A percentile compares a stretch with the other conserved stretches of the same genome.
These are phyloP conservation scores for Nycteola revayana DNA, from an alignment of 2,888 invertebrate genomes.

Conservation along the genomic window DNA sequence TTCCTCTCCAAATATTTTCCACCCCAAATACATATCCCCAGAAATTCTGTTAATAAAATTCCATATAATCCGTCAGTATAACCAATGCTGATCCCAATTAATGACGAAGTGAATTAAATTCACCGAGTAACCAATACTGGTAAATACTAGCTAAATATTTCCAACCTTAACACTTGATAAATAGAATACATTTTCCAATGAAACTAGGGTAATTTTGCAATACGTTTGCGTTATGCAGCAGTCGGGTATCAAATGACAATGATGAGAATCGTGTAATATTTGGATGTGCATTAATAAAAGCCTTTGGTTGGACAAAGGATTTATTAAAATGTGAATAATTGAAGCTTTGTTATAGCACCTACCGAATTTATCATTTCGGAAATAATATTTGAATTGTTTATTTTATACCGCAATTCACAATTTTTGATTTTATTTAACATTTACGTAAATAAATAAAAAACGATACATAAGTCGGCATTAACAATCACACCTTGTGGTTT, in stretches of 20 bases:
- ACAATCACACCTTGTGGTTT: too few species aligned
- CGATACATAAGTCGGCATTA: too few species aligned
- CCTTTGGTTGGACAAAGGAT: slow-evolving; percentile 4
- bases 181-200: too few species aligned
- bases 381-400: too few species aligned
- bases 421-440: too few species aligned
- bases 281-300: slow-evolving; percentile 10
- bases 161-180: slow-evolving; percentile 41
- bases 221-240: slow-evolving; percentile 44
- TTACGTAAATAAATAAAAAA: too few species aligned
- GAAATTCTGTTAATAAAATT: slow-evolving; percentile 64
- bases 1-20: slow-evolving; percentile 32
- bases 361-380: too few species aligned
- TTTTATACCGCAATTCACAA: too few species aligned
- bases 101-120: slow-evolving; percentile 75
- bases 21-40: slow-evolving; percentile 34
- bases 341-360: neutral
- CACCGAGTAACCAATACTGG: slow-evolving; percentile 62
- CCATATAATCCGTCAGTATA: slow-evolving; percentile 61
- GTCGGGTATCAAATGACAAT: slow-evolving; percentile 65
- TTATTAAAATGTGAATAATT: neutral
- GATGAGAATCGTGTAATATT: slow-evolving; percentile 16
- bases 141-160: slow-evolving; percentile 48
- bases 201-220: slow-evolving; percentile 18
- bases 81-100: slow-evolving; percentile 66